Evolutionary conservation across 2,113 vertebrate genomes (phyloP), one percentile per base, ranked within the genome.

Genomic region (Saimiri boliviensis): DNA sequence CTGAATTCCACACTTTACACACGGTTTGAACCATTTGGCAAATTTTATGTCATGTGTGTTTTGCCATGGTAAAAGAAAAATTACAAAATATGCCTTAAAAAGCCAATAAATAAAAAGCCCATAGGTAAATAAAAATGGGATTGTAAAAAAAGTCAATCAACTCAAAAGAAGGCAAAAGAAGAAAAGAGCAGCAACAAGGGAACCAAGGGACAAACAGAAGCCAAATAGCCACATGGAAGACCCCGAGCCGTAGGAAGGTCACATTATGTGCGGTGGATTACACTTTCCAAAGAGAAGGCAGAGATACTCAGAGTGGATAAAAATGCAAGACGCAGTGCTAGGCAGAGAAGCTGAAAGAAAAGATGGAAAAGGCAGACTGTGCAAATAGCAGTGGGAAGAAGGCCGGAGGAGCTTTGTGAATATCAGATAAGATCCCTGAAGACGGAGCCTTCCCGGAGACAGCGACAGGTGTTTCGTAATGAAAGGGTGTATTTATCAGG

Each of bases 341-440:
- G 0, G 5, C 95, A 14, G 25, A 40, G 11, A 58, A 16, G 49
- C 49, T 16, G 68, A 25, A 73, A 74, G 17, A n/a, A 13, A 19
- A 2, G 2, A 30, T 12, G 25, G 35, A 11, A 86, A 86, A 49
- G 58, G 20, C 32, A 27, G 12, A 30, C n/a, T 37, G 14, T 12
- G 30, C 20, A 8, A 8, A 63, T 1, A 3, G 27, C 16, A 32
- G 19, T 3, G 16, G 3, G 2, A 8, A 23, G 77, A 27, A 21
- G 42, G 56, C 82, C 7, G 16, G 10, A n/a, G 49, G 9, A 1
- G 12, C 54, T 6, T 2, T 1, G 7, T 30, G 40, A 49, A 45
- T 21, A 11, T 35, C 58, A 54, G 71, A 35, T n/a, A 35, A 76
- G 54, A 40, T 30, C 16, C 42, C 0, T 6, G 16, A 68, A 91